phyloP scores from a whole-genome alignment of 2,113 vertebrate species.

The Tympanuchus pallidicinctus region DNA sequence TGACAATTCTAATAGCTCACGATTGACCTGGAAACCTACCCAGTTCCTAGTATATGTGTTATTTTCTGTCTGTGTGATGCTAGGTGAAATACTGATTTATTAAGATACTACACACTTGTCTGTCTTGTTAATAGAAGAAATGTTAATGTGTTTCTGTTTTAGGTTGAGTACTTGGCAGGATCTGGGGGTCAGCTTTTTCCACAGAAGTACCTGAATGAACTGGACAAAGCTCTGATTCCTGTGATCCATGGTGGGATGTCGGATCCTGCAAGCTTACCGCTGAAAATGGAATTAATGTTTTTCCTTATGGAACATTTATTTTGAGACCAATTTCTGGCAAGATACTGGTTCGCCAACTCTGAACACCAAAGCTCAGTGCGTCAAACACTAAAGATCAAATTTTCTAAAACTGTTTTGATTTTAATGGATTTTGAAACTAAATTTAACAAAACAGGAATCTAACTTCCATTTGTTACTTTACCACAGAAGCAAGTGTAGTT shows the following conservation, averaged over 20 bases:
- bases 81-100: background rate
- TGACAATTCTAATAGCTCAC: background rate
- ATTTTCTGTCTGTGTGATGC: background rate
- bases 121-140: background rate
- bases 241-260: conserved; percentile 89
- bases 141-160: background rate
- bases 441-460: background rate
- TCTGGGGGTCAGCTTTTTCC: conserved; percentile 88
- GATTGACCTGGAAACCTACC: background rate
- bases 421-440: conserved; percentile 37
- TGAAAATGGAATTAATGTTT: conserved; percentile 93
- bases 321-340: conserved; percentile 11
- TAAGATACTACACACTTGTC: rapidly evolving
- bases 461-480: background rate
- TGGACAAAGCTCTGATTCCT: conserved; percentile 91
- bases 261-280: conserved; percentile 79
- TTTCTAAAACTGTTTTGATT: conserved; percentile 45
- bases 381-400: conserved; percentile 64
- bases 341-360: conserved; percentile 23
- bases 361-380: conserved; percentile 61
- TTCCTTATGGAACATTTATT: conserved; percentile 88
- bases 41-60: background rate
- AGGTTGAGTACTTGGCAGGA: conserved; percentile 95
- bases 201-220: conserved; percentile 91
- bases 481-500: background rate